Base-by-base conservation (phyloP, 2,797 vertebrate species). In the Ctenosaura bakeri region DNA sequence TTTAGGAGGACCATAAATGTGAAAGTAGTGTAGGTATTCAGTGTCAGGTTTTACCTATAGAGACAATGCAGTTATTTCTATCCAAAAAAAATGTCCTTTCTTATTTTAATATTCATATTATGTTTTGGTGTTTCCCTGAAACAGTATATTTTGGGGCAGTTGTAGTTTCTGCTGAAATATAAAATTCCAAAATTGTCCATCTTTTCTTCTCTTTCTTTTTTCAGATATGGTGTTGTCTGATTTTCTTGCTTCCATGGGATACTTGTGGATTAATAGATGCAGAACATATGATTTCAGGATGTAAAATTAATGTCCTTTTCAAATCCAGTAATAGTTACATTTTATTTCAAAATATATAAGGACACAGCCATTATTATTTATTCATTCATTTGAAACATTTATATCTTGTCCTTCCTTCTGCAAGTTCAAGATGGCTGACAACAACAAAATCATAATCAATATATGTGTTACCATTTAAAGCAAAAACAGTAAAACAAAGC, bases 51-150 rank as follows among this genome's bases (percentile, higher is more conserved):
- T 64, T 14, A 76, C 56, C 4, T 62, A 64, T 29, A 14, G 26
- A 91, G 62, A 62, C 46, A 82, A 77, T 59, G 7, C 6, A n/a
- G 38, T 76, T 83, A 52, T 84, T 78, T 77, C 32, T 76, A 71
- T 89, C 24, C 32, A 46, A 38, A 46, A 69, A 16, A 91, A 82
- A 71, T 50, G 38, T 46, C 16, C 4, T 64, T 35, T 54, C 59
- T 82, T 2, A 35, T 83, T 78, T 87, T 89, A 54, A 69, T 82
- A 50, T 71, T 89, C 38, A 83, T 89, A 46, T 77, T 38, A 32
- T 73, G 20, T 7, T 64, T 64, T 14, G 46, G 54, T 59, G 52
- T 32, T 83, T 90, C 76, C n/a, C 24, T 64, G 14, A 69, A 83
- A 81, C 56, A 82, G 9, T 9, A 64, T n/a, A 38, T 90, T 52